phyloP scores from a whole-genome alignment of 2,113 vertebrate species.

The Syngnathoides biaculeatus region DNA sequence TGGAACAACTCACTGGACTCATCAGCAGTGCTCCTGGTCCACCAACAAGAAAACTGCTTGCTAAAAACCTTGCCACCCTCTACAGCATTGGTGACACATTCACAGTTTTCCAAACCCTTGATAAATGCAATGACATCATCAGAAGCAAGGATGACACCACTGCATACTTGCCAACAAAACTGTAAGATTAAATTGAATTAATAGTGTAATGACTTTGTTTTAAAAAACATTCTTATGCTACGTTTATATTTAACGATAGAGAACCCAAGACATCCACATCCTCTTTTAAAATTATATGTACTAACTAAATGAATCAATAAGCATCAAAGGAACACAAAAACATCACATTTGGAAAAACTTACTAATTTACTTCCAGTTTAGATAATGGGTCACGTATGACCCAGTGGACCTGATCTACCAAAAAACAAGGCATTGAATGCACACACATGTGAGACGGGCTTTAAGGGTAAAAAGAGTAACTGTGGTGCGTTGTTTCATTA shows the following conservation, averaged over 20 bases:
- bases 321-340: too few species aligned
- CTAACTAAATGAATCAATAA: too few species aligned
- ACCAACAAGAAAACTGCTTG: constrained; percentile 91
- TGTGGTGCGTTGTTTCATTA: too few species aligned
- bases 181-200: constrained; percentile 76
- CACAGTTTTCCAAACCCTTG: constrained; percentile 95
- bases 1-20: constrained; percentile 92
- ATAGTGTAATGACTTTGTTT: background rate
- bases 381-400: too few species aligned
- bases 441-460: too few species aligned
- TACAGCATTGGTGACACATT: constrained; percentile 98
- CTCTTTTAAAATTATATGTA: too few species aligned
- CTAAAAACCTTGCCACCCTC: constrained; percentile 94
- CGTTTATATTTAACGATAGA: background rate
- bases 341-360: too few species aligned
- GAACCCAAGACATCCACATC: too few species aligned
- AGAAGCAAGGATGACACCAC: constrained; percentile 95
- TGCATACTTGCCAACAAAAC: constrained; percentile 90
- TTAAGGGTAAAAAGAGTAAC: too few species aligned
- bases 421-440: too few species aligned
- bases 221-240: background rate
- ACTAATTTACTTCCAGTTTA: too few species aligned
- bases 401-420: too few species aligned
- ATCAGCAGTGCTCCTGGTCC: constrained; percentile 96
- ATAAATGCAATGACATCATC: constrained; percentile 98